Evolutionary conservation across 2,113 vertebrate species (phyloP).

Genomic region (Urocynchramus pylzowi): DNA sequence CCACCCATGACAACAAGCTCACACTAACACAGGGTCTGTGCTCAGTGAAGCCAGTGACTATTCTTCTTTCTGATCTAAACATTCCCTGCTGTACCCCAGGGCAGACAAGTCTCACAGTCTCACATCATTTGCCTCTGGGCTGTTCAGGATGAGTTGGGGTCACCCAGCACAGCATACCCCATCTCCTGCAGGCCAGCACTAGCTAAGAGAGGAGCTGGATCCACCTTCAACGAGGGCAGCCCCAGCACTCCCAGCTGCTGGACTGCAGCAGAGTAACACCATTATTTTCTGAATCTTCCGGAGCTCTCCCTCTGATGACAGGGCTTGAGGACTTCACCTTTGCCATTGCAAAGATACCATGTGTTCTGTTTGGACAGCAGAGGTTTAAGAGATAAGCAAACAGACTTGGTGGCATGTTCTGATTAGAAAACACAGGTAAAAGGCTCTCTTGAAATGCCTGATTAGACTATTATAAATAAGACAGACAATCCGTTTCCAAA

Average conservation of each 20-base stretch:
- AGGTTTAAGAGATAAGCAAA: constrained; percentile 58
- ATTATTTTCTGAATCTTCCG: background rate
- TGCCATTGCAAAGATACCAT: background rate
- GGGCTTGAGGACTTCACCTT: background rate
- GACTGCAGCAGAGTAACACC: background rate
- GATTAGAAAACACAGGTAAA: constrained; percentile 56
- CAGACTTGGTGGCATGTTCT: constrained; percentile 33
- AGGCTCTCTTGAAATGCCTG: constrained; percentile 29
- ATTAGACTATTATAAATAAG: constrained; percentile 18
- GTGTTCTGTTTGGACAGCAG: constrained; percentile 27
- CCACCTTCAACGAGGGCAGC: background rate
- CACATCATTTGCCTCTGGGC: background rate
- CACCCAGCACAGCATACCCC: too few relatives aligned
- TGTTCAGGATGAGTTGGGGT: background rate
- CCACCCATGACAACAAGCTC: background rate
- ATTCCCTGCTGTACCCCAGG: background rate
- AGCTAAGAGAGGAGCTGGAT: background rate
- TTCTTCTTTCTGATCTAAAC: background rate
- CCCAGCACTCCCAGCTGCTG: background rate
- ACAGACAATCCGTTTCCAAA: background rate
- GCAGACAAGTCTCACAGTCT: background rate
- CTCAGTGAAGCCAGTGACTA: background rate
- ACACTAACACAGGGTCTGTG: background rate
- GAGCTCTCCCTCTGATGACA: background rate
- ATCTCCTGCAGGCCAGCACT: background rate